Evolutionary conservation across 2,888 invertebrate genomes (phyloP), one percentile per base, ranked within the genome.

Genomic region (Eilema sororculum): DNA sequence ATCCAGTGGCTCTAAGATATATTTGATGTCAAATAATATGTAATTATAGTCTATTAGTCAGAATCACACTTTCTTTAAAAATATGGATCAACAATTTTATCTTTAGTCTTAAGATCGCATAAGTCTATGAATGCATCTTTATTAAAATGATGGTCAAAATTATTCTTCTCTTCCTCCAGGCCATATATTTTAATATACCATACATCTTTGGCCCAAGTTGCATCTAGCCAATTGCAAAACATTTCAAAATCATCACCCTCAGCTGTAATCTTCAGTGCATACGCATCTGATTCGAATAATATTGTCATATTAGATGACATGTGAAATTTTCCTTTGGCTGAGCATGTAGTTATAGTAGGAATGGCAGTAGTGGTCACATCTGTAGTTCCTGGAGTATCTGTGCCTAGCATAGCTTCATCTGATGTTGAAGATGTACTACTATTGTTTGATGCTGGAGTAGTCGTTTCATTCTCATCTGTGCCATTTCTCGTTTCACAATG

Each of bases 121-220:
- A 95, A 84, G 78, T 93, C 79, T 57, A 92, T 84, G 6, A 70
- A 74, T 0, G 71, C 30, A 4, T 57, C 33, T 20, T 33, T 71
- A 16, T n/a, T 68, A 6, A 92, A 72, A 58, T 84, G 71, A 78
- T 91, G 77, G 76, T 95, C 95, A 65, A 87, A 96, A 79, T 95
- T 95, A 72, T 95, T 95, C 12, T 88, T 65, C 60, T 86, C 81
- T 9, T 87, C 83, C 41, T 88, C 82, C 8, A 96, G 85, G 8
- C 95, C 95, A 68, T 91, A 95, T 8, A 95, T 81, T 25, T 81
- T 86, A 9, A 95, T 77, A 71, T 89, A 84, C 57, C 73, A 77
- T 1, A 95, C 79, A 2, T 61, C 72, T 20, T 82, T 83, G 1
- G 88, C 78, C 86, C 90, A 91, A 25, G 80, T 62, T 25, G 85